Conservation (phyloP, 1,140 invertebrate genomes). For the Neomicropteryx cornuta region DNA sequence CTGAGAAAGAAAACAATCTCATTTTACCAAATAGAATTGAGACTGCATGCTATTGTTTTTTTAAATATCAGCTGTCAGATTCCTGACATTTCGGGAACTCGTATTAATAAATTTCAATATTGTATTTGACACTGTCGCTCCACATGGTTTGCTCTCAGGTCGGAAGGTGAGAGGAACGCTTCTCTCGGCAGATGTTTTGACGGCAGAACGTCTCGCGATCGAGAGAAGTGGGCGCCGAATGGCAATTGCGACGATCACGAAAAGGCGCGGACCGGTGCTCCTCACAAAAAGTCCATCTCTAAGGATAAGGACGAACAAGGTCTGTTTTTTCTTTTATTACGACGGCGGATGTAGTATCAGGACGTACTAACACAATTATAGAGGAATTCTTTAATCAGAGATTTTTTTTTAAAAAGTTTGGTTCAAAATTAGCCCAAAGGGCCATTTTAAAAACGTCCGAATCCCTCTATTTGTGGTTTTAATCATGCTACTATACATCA, state of each 20-base stretch:
- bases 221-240: slow-evolving; percentile 2
- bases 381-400: too few species aligned
- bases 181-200: slow-evolving; percentile 5
- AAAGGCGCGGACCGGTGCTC: slow-evolving; percentile 8
- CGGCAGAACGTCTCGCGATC: slow-evolving; percentile 3
- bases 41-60: too few species aligned
- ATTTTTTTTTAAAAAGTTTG: too few species aligned
- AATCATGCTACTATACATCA: neutral
- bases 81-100: too few species aligned
- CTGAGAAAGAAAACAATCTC: too few species aligned
- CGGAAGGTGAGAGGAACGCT: slow-evolving; percentile 7
- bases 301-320: slow-evolving; percentile 17
- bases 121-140: neutral
- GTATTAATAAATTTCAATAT: too few species aligned
- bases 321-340: slow-evolving; percentile 1
- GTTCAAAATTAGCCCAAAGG: neutral
- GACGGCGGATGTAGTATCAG: neutral
- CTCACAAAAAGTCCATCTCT: slow-evolving; percentile 7
- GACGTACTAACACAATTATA: neutral
- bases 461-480: slow-evolving; percentile 6
- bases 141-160: slow-evolving; percentile 5
- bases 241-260: slow-evolving; percentile 5
- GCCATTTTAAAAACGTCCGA: neutral
- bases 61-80: too few species aligned
- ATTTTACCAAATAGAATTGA: too few species aligned